These are phyloP conservation scores for Kryptolebias marmoratus DNA, from an alignment of 2,113 vertebrate species.

Conservation along the genomic window DNA sequence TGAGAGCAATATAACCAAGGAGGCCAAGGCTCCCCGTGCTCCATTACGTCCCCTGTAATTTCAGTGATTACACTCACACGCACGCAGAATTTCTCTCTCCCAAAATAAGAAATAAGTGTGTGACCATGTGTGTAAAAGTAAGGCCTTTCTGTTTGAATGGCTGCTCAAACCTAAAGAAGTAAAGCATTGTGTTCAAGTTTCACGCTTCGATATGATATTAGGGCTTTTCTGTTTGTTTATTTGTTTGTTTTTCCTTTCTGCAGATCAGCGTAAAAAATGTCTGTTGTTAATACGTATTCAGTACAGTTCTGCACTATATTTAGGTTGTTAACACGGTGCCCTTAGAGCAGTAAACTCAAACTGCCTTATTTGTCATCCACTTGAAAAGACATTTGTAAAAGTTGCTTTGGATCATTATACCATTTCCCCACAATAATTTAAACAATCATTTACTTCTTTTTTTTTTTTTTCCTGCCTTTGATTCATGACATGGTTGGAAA, in stretches of 20 bases:
- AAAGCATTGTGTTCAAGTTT: constrained; percentile 44
- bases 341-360: constrained; percentile 3
- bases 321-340: constrained; percentile 35
- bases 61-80: constrained; percentile 64
- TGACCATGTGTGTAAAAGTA: constrained; percentile 59
- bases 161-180: constrained; percentile 46
- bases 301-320: constrained; percentile 1
- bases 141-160: constrained; percentile 58
- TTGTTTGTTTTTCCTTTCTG: constrained; percentile 28
- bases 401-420: constrained; percentile 29
- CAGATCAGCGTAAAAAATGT: constrained; percentile 30
- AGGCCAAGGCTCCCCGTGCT: constrained; percentile 71
- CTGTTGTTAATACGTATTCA: constrained; percentile 11
- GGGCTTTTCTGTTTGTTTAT: constrained; percentile 29
- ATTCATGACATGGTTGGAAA: constrained; percentile 6
- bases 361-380: constrained; percentile 23
- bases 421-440: constrained; percentile 17
- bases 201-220: constrained; percentile 23
- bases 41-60: constrained; percentile 80
- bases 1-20: constrained; percentile 68
- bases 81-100: constrained; percentile 53
- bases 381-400: constrained; percentile 32
- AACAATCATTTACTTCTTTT: constrained; percentile 18
- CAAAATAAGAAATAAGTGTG: constrained; percentile 68
- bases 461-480: neutral